These are phyloP conservation scores for Rhogogaster chlorosoma DNA, from an alignment of 2,888 invertebrate genomes.

Conservation along the genomic window DNA sequence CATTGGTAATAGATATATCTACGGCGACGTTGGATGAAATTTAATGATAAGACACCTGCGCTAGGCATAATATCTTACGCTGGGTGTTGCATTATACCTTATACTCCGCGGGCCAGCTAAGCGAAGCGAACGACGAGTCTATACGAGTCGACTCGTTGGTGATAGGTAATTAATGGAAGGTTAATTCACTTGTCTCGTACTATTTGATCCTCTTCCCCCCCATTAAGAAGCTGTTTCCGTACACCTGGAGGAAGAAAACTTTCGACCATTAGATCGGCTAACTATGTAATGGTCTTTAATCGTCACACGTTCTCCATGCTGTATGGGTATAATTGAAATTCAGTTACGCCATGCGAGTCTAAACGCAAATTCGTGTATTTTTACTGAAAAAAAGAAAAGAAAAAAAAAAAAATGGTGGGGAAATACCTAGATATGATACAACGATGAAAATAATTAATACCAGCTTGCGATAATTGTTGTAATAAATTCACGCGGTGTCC, in stretches of 20 bases:
- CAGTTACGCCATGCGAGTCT: background rate
- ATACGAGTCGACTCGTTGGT: background rate
- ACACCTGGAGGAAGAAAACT: conserved; percentile 30
- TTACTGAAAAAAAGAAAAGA: too few relatives aligned
- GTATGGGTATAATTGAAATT: background rate
- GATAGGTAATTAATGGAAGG: conserved; percentile 40
- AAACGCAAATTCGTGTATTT: background rate
- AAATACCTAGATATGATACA: background rate
- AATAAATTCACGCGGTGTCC: background rate
- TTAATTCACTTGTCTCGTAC: conserved; percentile 45
- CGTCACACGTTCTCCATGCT: background rate
- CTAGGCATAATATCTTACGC: background rate
- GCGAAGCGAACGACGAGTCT: background rate
- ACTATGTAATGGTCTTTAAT: background rate
- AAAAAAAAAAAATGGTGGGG: background rate
- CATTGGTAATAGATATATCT: conserved; percentile 5
- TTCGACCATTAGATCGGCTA: background rate
- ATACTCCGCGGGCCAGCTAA: background rate
- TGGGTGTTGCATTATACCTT: background rate
- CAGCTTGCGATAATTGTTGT: conserved; percentile 21
- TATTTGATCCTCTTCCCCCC: conserved; percentile 9
- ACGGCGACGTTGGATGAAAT: conserved; percentile 11
- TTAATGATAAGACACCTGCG: conserved; percentile 46
- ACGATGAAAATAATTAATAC: background rate
- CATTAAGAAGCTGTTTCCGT: conserved; percentile 31